Base-by-base conservation (phyloP, 1,140 invertebrate species). In the Achatina immaculata region DNA sequence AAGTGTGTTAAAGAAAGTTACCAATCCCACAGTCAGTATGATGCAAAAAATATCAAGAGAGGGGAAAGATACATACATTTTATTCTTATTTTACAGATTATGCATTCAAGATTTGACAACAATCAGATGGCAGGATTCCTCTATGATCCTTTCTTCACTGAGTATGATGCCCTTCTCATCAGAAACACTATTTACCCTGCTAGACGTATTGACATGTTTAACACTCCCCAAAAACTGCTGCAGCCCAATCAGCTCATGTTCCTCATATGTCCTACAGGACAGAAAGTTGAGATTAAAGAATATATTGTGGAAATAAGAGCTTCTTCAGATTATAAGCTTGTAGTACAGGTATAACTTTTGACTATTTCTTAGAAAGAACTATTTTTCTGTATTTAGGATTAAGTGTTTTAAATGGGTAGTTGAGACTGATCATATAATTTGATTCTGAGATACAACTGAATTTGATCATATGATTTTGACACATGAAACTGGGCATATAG, bases 51-150 rank as follows among this genome's bases (percentile, higher is more conserved):
- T n/a, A n/a, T n/a, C n/a, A n/a, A n/a, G n/a, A n/a, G n/a, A n/a
- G n/a, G n/a, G n/a, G n/a, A n/a, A n/a, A n/a, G n/a, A n/a, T n/a
- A n/a, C n/a, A n/a, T n/a, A n/a, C n/a, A n/a, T n/a, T n/a, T n/a
- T n/a, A n/a, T n/a, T n/a, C n/a, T n/a, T n/a, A n/a, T n/a, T 66
- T 38, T 90, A 19, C 73, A 86, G 21, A 58, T 90, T 0, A 82
- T 80, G 2, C 84, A 88, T 78, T 85, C 86, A 11, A 88, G 79
- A 1, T 82, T 90, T 69, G 83, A 74, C 1, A 81, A 96, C 76
- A 99, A 99, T 90, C 93, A 94, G 69, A 93, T 95, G 68, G 95
- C 96, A 71, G 98, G 98, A 0, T 95, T 99, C 83, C 94, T 95
- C 80, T 98, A 99, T 88, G 95, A 99, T 92, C 96, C 98, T 2